Evolutionary conservation across 1,140 invertebrate genomes (phyloP), one percentile per base, ranked within the genome.

Genomic region (Theocolax elegans): DNA sequence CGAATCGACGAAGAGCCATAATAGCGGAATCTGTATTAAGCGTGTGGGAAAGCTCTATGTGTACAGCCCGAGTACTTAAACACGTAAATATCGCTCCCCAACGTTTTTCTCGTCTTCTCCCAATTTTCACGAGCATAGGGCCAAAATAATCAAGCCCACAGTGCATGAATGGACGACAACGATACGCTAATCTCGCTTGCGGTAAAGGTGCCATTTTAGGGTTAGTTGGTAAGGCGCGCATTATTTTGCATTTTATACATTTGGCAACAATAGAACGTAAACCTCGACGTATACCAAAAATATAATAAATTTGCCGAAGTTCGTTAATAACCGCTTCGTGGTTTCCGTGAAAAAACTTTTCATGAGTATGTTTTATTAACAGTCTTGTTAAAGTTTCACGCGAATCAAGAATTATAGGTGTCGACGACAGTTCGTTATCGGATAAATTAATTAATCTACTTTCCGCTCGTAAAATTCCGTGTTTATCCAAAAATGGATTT

Each of bases 21-120:
- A 79, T 74, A 12, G 69, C 46, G 0, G 76, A 73, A 17, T 76
- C 76, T 3, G 72, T 71, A 15, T 69, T 74, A 2, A 78, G 67
- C 19, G 62, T 46, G 9, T 44, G 10, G 0, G 73, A 75, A 0
- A 79, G 12, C 59, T 80, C 77, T 1, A 79, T 27, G n/a, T 79
- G 75, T 2, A 79, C 66, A 0, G 75, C 79, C 51, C 75, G 23
- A 3, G 74, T 69, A 0, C 67, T 70, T 13, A 78, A 17, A 38
- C 74, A 78, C 0, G 74, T 77, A 25, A 80, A 80, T 10, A 87
- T 27, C 13, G 72, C 77, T 8, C 81, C 71, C 46, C 75, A 84
- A 10, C 77, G 51, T 56, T 83, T 85, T n/a, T 79, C 71, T 15
- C 13, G 65, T 1, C 72, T 65, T 59, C 25, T 54, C 10, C 51